Conservation (phyloP, 2,113 vertebrate genomes). For the Leucopsar rothschildi region DNA sequence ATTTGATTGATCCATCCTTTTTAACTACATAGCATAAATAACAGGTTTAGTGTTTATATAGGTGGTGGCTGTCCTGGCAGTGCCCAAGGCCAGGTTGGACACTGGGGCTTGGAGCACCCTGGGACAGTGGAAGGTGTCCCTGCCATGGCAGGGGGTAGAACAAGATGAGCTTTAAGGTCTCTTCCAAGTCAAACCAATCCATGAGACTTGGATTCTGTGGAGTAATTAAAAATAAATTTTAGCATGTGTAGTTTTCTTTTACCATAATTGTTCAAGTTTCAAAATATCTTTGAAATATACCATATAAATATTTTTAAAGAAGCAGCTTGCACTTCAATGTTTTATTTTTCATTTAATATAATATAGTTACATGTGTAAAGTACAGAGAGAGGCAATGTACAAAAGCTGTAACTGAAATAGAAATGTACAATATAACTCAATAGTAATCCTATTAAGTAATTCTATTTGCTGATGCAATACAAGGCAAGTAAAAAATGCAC, state of each 20-base stretch:
- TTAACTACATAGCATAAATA: background rate
- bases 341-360: background rate
- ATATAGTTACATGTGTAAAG: background rate
- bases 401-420: constrained; percentile 31
- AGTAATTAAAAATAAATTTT: background rate
- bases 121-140: background rate
- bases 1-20: background rate
- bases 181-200: background rate
- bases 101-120: background rate
- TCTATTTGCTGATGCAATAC: constrained; percentile 61
- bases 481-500: constrained; percentile 62
- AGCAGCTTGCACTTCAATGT: background rate
- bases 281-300: background rate
- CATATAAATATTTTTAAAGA: background rate
- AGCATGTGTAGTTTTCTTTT: background rate
- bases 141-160: background rate
- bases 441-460: constrained; percentile 55
- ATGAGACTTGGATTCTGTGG: background rate
- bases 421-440: constrained; percentile 18
- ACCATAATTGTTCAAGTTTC: background rate
- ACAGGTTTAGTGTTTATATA: background rate
- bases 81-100: background rate
- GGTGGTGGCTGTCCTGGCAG: background rate
- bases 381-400: background rate
- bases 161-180: no score